Conservation (phyloP, 2,797 vertebrate species). For the Gallinago solitaria region DNA sequence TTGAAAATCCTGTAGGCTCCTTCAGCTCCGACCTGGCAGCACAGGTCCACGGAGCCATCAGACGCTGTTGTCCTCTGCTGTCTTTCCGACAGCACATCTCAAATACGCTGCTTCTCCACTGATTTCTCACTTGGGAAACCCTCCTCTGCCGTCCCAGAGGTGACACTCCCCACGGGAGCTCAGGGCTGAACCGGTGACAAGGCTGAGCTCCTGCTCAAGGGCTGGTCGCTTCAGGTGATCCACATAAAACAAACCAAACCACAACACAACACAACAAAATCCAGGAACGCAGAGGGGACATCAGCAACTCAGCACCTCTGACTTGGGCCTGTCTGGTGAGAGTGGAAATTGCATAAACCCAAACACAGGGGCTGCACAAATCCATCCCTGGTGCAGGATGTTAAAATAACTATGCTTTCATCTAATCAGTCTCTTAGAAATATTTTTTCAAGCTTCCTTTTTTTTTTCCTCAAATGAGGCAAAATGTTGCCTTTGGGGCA, state of each 20-base stretch:
- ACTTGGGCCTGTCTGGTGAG: neutral
- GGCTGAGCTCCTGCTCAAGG: neutral
- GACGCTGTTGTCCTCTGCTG: neutral
- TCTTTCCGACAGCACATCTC: neutral
- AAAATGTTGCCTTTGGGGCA: neutral
- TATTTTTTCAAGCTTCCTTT: neutral
- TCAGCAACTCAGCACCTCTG: neutral
- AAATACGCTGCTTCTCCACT: neutral
- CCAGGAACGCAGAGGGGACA: neutral
- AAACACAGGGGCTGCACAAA: neutral
- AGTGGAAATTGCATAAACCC: neutral
- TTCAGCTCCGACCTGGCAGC: neutral
- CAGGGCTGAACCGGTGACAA: neutral
- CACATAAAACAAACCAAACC: neutral
- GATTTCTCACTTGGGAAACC: neutral
- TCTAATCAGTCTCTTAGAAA: neutral
- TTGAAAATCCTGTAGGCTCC: neutral
- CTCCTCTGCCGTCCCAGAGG: neutral
- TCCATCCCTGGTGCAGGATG: neutral
- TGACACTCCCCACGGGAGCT: neutral
- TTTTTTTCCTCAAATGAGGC: neutral
- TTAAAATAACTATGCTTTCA: neutral
- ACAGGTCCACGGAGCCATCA: neutral
- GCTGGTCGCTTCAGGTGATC: neutral
- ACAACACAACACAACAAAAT: neutral